Percentiles rank a stretch among this genome's conserved stretches.
Evolutionary conservation across 1,140 invertebrate species (phyloP).

Genomic region (Lithobius niger): DNA sequence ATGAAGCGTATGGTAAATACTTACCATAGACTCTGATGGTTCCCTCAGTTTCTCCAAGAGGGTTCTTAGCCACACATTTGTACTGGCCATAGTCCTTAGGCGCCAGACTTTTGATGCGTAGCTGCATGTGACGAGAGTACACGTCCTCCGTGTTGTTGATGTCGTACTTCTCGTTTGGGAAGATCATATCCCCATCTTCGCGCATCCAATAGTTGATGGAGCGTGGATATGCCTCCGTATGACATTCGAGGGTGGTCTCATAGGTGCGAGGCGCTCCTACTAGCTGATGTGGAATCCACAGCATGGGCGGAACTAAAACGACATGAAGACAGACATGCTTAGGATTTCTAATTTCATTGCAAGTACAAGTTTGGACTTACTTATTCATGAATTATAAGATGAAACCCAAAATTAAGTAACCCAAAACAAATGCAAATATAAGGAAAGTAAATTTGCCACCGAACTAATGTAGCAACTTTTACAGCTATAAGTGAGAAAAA

Average conservation of each 20-base stretch:
- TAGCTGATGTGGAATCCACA: slow-evolving; percentile 79
- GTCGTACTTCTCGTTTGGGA: slow-evolving; percentile 66
- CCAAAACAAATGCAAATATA: no score
- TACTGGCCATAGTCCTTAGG: slow-evolving; percentile 65
- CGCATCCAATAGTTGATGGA: slow-evolving; percentile 84
- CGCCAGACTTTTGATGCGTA: slow-evolving; percentile 27
- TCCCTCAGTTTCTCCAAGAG: slow-evolving; percentile 78
- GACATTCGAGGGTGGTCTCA: slow-evolving; percentile 71
- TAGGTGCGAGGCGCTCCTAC: slow-evolving; percentile 65
- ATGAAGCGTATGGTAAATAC: no score
- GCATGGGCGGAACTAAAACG: slow-evolving; percentile 69
- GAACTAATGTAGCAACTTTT: no score
- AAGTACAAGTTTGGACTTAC: no score
- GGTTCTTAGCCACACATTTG: slow-evolving; percentile 86
- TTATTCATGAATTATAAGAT: no score
- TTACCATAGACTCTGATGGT: slow-evolving; percentile 80
- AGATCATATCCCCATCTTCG: slow-evolving; percentile 75
- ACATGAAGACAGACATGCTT: not conserved
- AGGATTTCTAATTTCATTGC: no score
- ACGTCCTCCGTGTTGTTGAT: slow-evolving; percentile 33
- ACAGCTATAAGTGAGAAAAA: no score
- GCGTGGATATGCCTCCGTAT: slow-evolving; percentile 76
- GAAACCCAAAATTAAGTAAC: no score
- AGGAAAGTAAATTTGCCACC: no score
- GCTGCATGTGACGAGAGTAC: slow-evolving; percentile 20